phyloP scores from a whole-genome alignment of 2,113 vertebrate genomes.

The Sporophila hypoxantha region DNA sequence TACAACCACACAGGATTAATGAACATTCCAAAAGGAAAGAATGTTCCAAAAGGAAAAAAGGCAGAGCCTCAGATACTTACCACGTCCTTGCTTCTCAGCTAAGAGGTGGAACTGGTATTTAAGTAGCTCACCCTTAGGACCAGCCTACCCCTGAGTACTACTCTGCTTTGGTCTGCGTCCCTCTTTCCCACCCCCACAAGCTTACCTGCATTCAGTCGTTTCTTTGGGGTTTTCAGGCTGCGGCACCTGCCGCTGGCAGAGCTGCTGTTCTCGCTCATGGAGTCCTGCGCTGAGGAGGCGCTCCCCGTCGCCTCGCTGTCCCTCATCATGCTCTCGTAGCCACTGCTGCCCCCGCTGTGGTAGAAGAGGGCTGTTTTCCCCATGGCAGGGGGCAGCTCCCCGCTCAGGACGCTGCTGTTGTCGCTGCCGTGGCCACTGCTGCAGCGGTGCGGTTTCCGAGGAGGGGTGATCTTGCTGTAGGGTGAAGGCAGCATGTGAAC shows the following conservation, averaged over 20 bases:
- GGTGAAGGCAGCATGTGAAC: conserved; percentile 88
- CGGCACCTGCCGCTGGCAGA: conserved; percentile 81
- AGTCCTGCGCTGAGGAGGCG: conserved; percentile 91
- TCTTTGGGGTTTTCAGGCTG: conserved; percentile 90
- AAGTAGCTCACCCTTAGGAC: not conserved
- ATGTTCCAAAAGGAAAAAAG: not conserved
- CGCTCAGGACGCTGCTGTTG: conserved; percentile 96
- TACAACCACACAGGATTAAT: not conserved
- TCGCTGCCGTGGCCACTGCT: conserved; percentile 96
- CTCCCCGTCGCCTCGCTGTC: conserved; percentile 97
- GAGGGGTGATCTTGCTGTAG: conserved; percentile 96
- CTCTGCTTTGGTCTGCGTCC: accelerated
- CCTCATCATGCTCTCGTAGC: conserved; percentile 95
- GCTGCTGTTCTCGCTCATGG: conserved; percentile 92
- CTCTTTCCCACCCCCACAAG: not conserved
- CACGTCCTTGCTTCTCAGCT: not conserved
- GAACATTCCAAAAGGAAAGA: not conserved
- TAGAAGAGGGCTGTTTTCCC: conserved; percentile 95
- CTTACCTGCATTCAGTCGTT: conserved; percentile 84
- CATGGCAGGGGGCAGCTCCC: conserved; percentile 96
- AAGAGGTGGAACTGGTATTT: not conserved
- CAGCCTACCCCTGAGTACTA: accelerated
- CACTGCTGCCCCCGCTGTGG: conserved; percentile 95
- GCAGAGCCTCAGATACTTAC: not conserved
- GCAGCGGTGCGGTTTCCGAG: conserved; percentile 88